Conservation (phyloP, 2,113 vertebrate genomes). For the Sinosuthora webbiana region DNA sequence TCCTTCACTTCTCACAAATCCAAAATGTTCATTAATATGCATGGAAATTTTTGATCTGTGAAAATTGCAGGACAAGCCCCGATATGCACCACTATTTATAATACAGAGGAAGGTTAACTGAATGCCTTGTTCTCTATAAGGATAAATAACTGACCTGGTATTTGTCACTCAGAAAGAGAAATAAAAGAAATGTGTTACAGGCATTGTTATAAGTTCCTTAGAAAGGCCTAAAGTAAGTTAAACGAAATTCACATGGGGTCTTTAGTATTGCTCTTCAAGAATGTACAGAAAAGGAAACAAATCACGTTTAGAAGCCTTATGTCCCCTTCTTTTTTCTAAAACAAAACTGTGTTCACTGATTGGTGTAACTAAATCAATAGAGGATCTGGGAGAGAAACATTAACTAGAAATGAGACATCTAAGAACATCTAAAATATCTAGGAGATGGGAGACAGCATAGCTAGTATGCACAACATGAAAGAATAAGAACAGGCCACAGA, state of each 20-base stretch:
- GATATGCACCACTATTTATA: neutral
- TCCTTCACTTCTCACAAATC: neutral
- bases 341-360: neutral
- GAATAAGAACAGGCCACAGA: neutral
- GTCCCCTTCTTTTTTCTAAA: neutral
- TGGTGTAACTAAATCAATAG: neutral
- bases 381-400: neutral
- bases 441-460: neutral
- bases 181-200: neutral
- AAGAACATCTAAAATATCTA: neutral
- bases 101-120: neutral
- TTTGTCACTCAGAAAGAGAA: neutral
- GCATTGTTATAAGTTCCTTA: neutral
- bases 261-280: neutral
- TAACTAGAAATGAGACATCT: neutral
- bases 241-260: fast-evolving
- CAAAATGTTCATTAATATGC: neutral
- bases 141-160: neutral
- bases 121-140: neutral
- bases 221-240: neutral
- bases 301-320: neutral
- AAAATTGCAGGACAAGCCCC: neutral
- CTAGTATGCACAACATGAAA: neutral
- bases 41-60: neutral
- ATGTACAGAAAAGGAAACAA: neutral